Evolutionary conservation across 92 coral and sea anemone species (phyloP), one percentile per base, ranked within the genome.

Genomic region (Epizoanthus illoricatus): DNA sequence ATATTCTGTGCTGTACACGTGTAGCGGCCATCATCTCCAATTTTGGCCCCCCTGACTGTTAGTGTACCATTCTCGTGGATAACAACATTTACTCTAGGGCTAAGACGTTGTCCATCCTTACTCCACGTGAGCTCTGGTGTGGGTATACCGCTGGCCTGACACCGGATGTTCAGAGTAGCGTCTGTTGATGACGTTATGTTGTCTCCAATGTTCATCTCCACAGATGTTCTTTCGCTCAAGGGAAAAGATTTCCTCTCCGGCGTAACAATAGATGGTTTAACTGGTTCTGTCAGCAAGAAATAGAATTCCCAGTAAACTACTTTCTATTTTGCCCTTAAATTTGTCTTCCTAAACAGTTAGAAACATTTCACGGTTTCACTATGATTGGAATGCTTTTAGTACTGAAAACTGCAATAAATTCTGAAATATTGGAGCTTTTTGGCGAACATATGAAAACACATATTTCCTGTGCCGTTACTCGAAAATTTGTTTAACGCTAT

Each of bases 91-190:
- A 36, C 59, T 39, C 36, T n/a, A 5, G 41, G 55, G 11, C 52
- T 69, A 68, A 81, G 72, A n/a, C 21, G 70, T 17, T 66, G 76
- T 52, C 84, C 88, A 45, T 78, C 72, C 56, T 76, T 74, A 76
- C 52, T 76, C 88, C 88, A 85, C 28, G 71, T 76, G 47, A 85
- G 41, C 13, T 68, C 40, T 17, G 88, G 88, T 17, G 61, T 70
- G 4, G 88, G 88, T 41, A 69, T 57, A 68, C 88, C 88, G 73
- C 84, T 85, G 70, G 82, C 79, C 67, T 52, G 56, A 47, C 88
- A 85, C 39, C 43, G 36, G 20, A 85, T 85, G 49, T 40, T 67
- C 17, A 85, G 36, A 17, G 56, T 68, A 7, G 88, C 68, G 23
- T 76, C 84, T 20, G 88, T 82, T 69, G 76, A 21, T 43, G 88